Conservation (phyloP, 2,113 vertebrate species). For the Triplophysa dalaica region DNA sequence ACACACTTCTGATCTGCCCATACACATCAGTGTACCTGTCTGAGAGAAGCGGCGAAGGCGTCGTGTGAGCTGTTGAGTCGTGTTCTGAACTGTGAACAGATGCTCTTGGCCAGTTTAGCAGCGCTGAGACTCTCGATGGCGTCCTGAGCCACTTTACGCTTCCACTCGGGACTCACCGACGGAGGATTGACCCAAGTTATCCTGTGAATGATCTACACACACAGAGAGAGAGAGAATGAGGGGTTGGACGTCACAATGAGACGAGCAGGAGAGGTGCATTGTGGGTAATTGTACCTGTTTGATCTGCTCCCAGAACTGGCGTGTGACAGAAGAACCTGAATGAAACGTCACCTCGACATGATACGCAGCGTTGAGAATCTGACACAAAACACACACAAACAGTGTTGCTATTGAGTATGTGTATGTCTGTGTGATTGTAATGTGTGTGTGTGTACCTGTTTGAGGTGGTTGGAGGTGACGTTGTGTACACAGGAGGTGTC, state of each 20-base stretch:
- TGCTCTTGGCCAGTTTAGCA: slow-evolving; percentile 93
- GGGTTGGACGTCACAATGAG: background rate
- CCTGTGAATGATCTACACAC: slow-evolving; percentile 87
- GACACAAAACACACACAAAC: slow-evolving; percentile 42
- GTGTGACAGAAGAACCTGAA: slow-evolving; percentile 91
- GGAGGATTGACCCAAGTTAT: slow-evolving; percentile 94
- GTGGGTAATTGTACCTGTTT: slow-evolving; percentile 81
- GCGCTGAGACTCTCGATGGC: slow-evolving; percentile 97
- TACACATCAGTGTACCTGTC: slow-evolving; percentile 77
- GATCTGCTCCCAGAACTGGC: slow-evolving; percentile 96
- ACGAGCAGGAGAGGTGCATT: background rate
- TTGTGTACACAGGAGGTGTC: slow-evolving; percentile 72
- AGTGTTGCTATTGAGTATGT: background rate
- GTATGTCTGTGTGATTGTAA: no score
- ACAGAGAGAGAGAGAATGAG: background rate
- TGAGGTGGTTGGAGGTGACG: slow-evolving; percentile 94
- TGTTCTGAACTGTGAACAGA: slow-evolving; percentile 96
- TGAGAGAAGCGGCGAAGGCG: slow-evolving; percentile 91
- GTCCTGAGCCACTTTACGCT: slow-evolving; percentile 95
- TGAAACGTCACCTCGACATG: slow-evolving; percentile 98
- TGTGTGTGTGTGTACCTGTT: slow-evolving; percentile 79
- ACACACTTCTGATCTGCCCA: background rate
- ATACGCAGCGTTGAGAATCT: slow-evolving; percentile 97
- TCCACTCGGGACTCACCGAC: slow-evolving; percentile 89
- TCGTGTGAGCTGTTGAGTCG: slow-evolving; percentile 95